Conservation (phyloP, 2,113 vertebrate species). For the Phycodurus eques region DNA sequence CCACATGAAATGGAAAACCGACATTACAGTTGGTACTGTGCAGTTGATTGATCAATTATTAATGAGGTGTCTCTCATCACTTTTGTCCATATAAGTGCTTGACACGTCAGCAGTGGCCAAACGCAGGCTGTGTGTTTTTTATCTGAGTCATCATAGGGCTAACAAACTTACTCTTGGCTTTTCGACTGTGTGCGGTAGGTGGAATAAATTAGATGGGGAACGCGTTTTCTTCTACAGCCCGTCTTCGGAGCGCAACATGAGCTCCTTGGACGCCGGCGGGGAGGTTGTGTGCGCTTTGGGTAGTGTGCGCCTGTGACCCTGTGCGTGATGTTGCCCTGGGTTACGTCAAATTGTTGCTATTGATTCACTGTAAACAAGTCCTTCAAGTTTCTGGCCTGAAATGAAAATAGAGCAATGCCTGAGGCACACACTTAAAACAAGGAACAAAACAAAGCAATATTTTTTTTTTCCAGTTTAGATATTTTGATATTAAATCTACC, state of each 20-base stretch:
- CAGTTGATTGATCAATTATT: not conserved
- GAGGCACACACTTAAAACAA: not conserved
- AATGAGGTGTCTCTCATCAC: not conserved
- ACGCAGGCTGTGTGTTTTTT: constrained; percentile 16
- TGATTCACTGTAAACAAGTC: constrained; percentile 39
- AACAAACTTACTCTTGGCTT: constrained; percentile 17
- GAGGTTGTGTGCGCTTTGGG: not conserved
- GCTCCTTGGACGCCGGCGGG: not conserved
- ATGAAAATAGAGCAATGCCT: constrained; percentile 38
- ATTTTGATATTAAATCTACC: not conserved
- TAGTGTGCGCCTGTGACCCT: constrained; percentile 2
- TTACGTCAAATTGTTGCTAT: constrained; percentile 34
- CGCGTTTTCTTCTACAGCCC: constrained; percentile 12
- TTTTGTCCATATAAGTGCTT: constrained; percentile 9
- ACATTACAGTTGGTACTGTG: not conserved
- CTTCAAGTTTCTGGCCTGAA: constrained; percentile 16
- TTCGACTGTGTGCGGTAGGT: constrained; percentile 17
- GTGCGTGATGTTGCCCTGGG: constrained; percentile 41
- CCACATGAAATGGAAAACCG: not conserved
- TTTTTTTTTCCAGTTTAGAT: not conserved
- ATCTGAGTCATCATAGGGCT: not conserved
- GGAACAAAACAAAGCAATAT: constrained; percentile 3
- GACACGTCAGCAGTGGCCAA: constrained; percentile 43
- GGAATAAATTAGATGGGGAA: constrained; percentile 11
- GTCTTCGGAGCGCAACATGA: not conserved